phyloP scores from a whole-genome alignment of 2,888 invertebrate genomes.

The Drosophila infuscata region DNA sequence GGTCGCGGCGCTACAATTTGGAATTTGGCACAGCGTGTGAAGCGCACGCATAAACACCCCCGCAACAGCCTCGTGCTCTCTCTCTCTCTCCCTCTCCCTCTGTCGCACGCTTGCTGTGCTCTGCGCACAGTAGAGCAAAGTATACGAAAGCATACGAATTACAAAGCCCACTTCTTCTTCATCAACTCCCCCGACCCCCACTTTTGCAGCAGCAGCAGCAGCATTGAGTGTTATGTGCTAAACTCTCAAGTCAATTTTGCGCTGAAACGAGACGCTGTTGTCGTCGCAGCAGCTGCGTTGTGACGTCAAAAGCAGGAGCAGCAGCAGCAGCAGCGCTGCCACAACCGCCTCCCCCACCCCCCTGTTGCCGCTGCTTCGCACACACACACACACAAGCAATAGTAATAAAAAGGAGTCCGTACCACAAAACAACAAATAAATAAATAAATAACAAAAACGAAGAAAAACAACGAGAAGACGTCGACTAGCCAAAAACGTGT shows the following conservation, averaged over 20 bases:
- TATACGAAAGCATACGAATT: slow-evolving; percentile 22
- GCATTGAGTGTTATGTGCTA: slow-evolving; percentile 61
- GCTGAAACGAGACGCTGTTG: slow-evolving; percentile 53
- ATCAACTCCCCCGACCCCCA: background rate
- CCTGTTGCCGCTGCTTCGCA: slow-evolving; percentile 17
- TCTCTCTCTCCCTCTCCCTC: slow-evolving; percentile 18
- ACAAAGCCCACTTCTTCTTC: slow-evolving; percentile 1
- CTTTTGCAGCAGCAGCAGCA: slow-evolving; percentile 30
- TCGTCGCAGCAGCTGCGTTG: slow-evolving; percentile 54
- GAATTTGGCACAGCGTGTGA: slow-evolving; percentile 68
- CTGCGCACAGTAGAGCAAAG: slow-evolving; percentile 27
- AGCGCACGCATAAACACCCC: slow-evolving; percentile 67
- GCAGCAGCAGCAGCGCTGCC: slow-evolving; percentile 45
- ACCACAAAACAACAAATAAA: slow-evolving; percentile 32
- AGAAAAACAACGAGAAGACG: slow-evolving; percentile 18
- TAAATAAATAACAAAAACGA: slow-evolving; percentile 12
- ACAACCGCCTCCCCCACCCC: slow-evolving; percentile 17
- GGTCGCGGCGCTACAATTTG: slow-evolving; percentile 41
- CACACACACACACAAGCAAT: slow-evolving; percentile 37
- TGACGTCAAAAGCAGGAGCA: slow-evolving; percentile 64
- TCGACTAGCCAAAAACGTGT: slow-evolving; percentile 28
- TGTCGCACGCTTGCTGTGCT: slow-evolving; percentile 10
- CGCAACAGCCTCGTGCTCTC: slow-evolving; percentile 34
- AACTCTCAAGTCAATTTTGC: slow-evolving; percentile 64
- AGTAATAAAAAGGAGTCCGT: slow-evolving; percentile 53